Evolutionary conservation across 2,113 vertebrate genomes (phyloP).

Genomic region (Nothocercus nigrocapillus): DNA sequence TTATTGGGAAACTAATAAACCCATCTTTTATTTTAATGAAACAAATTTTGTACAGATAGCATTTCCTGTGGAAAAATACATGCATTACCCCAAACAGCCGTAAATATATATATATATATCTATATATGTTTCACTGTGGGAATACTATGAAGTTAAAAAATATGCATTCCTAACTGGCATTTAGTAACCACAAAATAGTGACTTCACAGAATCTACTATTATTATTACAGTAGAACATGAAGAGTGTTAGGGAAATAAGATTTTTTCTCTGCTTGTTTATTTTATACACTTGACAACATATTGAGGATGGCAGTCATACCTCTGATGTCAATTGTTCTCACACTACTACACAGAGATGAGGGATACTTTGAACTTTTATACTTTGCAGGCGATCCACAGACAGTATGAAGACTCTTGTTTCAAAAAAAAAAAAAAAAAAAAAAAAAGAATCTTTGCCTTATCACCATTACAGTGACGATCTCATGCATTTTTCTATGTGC

Average conservation of each 20-base stretch:
- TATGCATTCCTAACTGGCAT: neutral
- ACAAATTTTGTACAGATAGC: neutral
- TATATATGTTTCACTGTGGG: neutral
- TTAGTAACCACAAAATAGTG: neutral
- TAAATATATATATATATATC: neutral
- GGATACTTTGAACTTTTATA: neutral
- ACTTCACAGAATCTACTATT: neutral
- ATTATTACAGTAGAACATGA: neutral
- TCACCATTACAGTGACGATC: neutral
- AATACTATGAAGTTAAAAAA: neutral
- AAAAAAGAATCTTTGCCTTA: neutral
- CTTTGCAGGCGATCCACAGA: neutral
- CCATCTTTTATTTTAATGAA: neutral
- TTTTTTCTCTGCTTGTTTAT: neutral
- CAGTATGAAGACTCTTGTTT: neutral
- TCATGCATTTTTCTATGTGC: neutral
- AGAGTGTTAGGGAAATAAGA: neutral
- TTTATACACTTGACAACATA: neutral
- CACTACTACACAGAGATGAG: neutral
- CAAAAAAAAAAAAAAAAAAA: neutral
- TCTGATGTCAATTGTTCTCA: neutral
- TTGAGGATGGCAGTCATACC: neutral
- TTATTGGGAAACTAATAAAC: neutral
- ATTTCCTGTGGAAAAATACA: neutral
- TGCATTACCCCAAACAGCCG: neutral